Percentiles rank a stretch among this genome's conserved stretches.
Evolutionary conservation across 2,797 vertebrate species (phyloP).

Genomic region (Tarsius wallacei): DNA sequence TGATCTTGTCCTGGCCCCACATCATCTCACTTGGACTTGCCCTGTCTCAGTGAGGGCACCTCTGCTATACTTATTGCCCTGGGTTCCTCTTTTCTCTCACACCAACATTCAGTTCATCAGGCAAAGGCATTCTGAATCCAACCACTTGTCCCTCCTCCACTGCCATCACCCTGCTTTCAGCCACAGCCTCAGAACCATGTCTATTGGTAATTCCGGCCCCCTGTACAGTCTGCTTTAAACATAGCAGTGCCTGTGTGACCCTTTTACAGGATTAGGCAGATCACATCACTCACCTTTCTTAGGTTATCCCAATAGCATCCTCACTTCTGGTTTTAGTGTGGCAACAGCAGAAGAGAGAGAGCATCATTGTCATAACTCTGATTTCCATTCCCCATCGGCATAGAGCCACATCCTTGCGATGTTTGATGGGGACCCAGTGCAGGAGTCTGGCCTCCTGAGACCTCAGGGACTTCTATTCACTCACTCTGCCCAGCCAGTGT

Average conservation of each 20-base stretch:
- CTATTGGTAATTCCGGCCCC: no score
- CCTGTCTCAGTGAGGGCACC: rapidly evolving
- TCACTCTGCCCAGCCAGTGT: neutral
- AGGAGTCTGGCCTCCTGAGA: neutral
- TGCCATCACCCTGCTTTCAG: neutral
- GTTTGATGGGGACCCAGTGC: neutral
- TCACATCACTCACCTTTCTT: rapidly evolving
- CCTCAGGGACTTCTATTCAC: neutral
- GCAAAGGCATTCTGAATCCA: neutral
- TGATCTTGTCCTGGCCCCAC: rapidly evolving
- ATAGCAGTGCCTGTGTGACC: rapidly evolving
- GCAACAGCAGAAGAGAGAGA: neutral
- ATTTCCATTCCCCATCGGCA: neutral
- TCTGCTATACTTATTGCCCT: rapidly evolving
- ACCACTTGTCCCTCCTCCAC: neutral
- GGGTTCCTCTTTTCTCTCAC: rapidly evolving
- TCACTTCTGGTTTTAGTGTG: neutral
- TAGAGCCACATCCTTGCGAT: neutral
- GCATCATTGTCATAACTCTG: rapidly evolving
- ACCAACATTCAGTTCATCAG: no score
- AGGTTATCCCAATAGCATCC: neutral
- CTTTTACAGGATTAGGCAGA: neutral
- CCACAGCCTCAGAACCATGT: neutral
- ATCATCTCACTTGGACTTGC: rapidly evolving
- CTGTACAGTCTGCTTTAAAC: neutral